phyloP scores from a whole-genome alignment of 2,113 vertebrate genomes.

The Lasiurus cinereus region DNA sequence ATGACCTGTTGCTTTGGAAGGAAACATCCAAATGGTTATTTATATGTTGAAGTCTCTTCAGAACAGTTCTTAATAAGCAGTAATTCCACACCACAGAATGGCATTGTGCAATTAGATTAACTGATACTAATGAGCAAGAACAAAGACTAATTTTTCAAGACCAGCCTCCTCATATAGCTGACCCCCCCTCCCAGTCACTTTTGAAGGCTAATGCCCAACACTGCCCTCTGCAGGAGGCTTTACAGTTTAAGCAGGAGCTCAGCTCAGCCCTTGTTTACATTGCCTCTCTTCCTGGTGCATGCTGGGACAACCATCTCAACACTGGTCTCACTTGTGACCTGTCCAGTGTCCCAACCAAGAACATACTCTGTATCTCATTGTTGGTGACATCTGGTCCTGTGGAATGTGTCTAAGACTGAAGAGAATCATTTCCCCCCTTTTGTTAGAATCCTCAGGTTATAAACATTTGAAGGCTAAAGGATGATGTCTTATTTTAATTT shows the following conservation, averaged over 20 bases:
- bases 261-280: not conserved
- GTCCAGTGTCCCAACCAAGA: not conserved
- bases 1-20: slow-evolving; percentile 47
- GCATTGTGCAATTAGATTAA: not conserved
- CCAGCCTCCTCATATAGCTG: not conserved
- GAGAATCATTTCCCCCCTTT: not conserved
- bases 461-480: not conserved
- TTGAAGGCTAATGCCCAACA: not conserved
- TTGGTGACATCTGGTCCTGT: not conserved
- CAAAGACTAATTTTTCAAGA: not conserved
- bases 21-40: slow-evolving; percentile 39
- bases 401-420: not conserved
- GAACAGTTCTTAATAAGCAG: not conserved
- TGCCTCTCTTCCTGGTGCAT: not conserved
- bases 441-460: not conserved
- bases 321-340: not conserved
- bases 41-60: not conserved
- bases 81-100: not conserved
- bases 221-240: not conserved
- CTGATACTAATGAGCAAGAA: not conserved
- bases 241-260: not conserved
- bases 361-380: not conserved
- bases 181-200: not conserved
- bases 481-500: not conserved
- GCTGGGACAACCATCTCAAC: not conserved